Evolutionary conservation across 2,888 invertebrate genomes (phyloP), one percentile per base, ranked within the genome.

Genomic region (Lasioglossum lativentre): DNA sequence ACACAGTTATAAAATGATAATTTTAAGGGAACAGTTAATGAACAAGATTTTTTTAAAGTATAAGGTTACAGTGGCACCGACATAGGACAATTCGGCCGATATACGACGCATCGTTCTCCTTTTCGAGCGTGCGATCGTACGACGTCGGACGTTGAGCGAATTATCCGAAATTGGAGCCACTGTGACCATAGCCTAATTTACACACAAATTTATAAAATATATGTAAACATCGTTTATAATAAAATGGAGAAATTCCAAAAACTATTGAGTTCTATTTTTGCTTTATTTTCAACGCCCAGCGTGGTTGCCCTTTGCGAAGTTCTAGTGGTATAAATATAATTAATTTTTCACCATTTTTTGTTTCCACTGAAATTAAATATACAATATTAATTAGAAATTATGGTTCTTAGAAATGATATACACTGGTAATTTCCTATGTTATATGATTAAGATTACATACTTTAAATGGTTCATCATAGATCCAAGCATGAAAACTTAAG

Each of bases 401-500:
- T 10, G n/a, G n/a, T n/a, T n/a, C n/a, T n/a, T n/a, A n/a, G n/a
- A n/a, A n/a, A n/a, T n/a, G n/a, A n/a, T n/a, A n/a, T n/a, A n/a
- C n/a, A n/a, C n/a, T n/a, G n/a, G n/a, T 40, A 27, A n/a, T 19
- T 66, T 52, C n/a, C 47, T 42, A n/a, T n/a, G 1, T 47, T 5
- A 59, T 38, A 52, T 16, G n/a, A n/a, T 70, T 42, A n/a, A 42
- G 68, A 14, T 59, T 68, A 83, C 75, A 19, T 84, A 91, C 90
- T 10, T 77, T 2, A 40, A 90, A 73, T 63, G 30, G 6, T 59
- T 73, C 40, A 6, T 78, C 27, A n/a, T n/a, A 70, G 30, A 95
- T n/a, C 97, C 97, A 42, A 97, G 93, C 87, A 97, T 89, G 12
- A 90, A 91, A 59, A 97, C 95, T 19, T 74, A 42, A 4, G 56